Base-by-base conservation (phyloP, 2,888 invertebrate species). In the Dryocosmus kuriphilus region DNA sequence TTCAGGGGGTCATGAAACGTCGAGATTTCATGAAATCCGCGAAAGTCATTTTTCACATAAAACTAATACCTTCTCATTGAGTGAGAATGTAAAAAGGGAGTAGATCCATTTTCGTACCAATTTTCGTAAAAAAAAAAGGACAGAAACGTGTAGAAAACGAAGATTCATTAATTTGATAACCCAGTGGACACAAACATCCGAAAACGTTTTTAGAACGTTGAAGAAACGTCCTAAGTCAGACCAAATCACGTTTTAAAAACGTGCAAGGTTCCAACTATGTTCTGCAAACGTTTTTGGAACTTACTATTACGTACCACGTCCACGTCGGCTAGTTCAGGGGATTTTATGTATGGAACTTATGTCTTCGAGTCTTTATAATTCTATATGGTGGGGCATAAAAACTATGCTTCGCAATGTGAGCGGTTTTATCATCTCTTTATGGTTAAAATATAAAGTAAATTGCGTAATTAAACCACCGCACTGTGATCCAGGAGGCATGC, bases 311-410 rank as follows among this genome's bases (percentile, higher is more conserved):
- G 14, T 14, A 41, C 14, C 38, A 41, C 38, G 38, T 41, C 46
- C 46, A 51, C 30, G 30, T 51, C 7, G n/a, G 30, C 30, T 46
- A 71, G 19, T 71, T 46, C 30, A 11, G 46, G 71, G 27, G n/a
- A 51, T 51, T 71, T 32, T 51, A 71, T 71, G n/a, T 14, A 30
- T 71, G 27, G 51, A 71, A 51, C 41, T 67, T 67, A 65, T 24
- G 27, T 38, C 24, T 41, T 65, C 7, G n/a, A 71, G n/a, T 71
- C n/a, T 65, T 24, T 51, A 30, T 51, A 19, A 46, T 22, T 67
- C 16, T 71, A 0, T 14, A 5, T 24, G 24, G 24, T 14, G 24
- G 14, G 4, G 57, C 24, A n/a, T 11, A 24, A 57, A 24, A 57
- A 57, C 11, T 24, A 24, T 14, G 14, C 24, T 14, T 11, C 5